Base-by-base conservation (phyloP, 2,888 invertebrate genomes). In the Neria commutata region DNA sequence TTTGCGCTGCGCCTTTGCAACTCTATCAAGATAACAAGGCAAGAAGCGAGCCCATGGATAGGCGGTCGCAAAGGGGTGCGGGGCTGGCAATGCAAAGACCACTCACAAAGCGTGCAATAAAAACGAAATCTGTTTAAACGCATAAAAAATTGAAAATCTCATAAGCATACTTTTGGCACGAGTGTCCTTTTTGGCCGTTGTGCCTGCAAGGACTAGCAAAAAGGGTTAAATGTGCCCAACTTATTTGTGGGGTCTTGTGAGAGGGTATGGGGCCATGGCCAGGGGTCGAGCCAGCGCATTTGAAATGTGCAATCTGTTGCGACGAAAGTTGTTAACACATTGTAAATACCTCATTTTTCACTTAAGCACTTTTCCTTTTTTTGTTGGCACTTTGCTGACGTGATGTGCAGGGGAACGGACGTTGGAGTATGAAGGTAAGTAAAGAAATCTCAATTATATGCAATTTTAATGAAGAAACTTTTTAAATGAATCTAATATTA, bases 331-430 rank as follows among this genome's bases (percentile, higher is more conserved):
- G 76, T 76, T 77, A 74, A 74, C 76, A 77, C 74, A 73, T 74
- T 75, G 70, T 77, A 77, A 77, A 76, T 77, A 76, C 71, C 77
- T 74, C 72, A 69, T 74, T 76, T 77, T 75, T 74, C 76, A 77
- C 76, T 77, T 76, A 75, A 74, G 42, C 19, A 42, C 42, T 42
- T 42, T 42, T 8, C 6, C 29, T 8, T 29, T 29, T 29, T 29
- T n/a, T n/a, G n/a, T n/a, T n/a, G n/a, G n/a, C n/a, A n/a, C n/a
- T n/a, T n/a, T n/a, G n/a, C n/a, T n/a, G n/a, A n/a, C n/a, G n/a
- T n/a, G n/a, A n/a, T n/a, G n/a, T n/a, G n/a, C n/a, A n/a, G n/a
- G n/a, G n/a, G n/a, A n/a, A n/a, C n/a, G n/a, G n/a, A n/a, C n/a
- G n/a, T n/a, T n/a, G n/a, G n/a, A n/a, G n/a, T n/a, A n/a, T n/a